These are phyloP conservation scores for Dryobotodes eremita DNA, from an alignment of 2,888 invertebrate genomes.

Conservation along the genomic window DNA sequence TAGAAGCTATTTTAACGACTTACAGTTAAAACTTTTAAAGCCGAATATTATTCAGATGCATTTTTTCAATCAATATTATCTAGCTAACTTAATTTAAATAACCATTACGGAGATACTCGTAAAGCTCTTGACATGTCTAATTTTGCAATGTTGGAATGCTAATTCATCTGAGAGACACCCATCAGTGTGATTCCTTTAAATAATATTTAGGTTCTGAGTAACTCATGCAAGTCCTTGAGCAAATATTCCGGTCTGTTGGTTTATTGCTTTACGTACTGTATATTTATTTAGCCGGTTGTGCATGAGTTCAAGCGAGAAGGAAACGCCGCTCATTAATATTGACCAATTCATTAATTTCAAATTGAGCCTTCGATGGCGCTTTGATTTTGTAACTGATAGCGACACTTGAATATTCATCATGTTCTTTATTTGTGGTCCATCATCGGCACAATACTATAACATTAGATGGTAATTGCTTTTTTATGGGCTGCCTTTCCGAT, in stretches of 20 bases:
- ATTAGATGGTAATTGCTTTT: constrained; percentile 47
- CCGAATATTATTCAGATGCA: neutral
- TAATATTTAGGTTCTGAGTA: constrained; percentile 46
- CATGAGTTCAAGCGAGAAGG: constrained; percentile 76
- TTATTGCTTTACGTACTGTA: constrained; percentile 70
- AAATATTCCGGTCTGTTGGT: constrained; percentile 73
- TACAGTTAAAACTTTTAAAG: neutral
- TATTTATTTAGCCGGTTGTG: constrained; percentile 75
- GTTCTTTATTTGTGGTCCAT: constrained; percentile 53
- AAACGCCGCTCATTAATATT: constrained; percentile 72
- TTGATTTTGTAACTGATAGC: constrained; percentile 58
- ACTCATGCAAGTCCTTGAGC: constrained; percentile 67
- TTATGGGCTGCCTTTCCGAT: constrained; percentile 31
- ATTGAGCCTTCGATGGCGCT: constrained; percentile 67
- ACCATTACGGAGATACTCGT: neutral
- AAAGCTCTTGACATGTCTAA: neutral
- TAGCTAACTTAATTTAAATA: neutral
- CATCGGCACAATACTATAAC: constrained; percentile 38
- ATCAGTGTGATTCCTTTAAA: constrained; percentile 34
- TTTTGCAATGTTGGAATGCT: constrained; percentile 32
- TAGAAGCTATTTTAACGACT: neutral
- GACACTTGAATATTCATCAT: constrained; percentile 33
- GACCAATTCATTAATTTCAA: constrained; percentile 72
- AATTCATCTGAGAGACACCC: constrained; percentile 5
- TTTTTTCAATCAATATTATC: neutral